These are phyloP conservation scores for Rhabditoides inermis DNA, from an alignment of 2,888 invertebrate genomes.

Conservation along the genomic window DNA sequence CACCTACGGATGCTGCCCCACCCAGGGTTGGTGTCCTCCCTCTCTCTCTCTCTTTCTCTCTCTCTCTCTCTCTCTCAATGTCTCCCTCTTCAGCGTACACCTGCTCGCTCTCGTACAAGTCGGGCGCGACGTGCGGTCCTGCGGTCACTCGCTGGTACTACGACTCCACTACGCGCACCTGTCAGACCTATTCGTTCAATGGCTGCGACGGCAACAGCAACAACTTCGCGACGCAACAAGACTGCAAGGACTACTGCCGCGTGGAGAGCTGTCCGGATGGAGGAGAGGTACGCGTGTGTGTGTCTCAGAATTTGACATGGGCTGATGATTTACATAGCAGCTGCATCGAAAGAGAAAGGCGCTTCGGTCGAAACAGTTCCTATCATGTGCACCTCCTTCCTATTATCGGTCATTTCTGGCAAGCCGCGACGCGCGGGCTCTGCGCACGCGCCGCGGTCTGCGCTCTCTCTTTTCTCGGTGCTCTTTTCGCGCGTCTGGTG, in stretches of 20 bases:
- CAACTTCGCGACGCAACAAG: constrained; percentile 47
- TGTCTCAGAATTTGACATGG: too few species aligned
- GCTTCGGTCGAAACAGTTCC: too few species aligned
- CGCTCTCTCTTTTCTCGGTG: too few species aligned
- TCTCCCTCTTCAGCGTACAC: constrained; percentile 46
- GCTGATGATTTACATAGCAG: too few species aligned
- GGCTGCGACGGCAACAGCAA: constrained; percentile 52
- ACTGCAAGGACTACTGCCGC: constrained; percentile 51
- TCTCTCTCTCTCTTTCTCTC: too few species aligned
- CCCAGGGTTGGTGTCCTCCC: too few species aligned
- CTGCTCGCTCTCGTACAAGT: constrained; percentile 48
- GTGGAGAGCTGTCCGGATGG: constrained; percentile 52
- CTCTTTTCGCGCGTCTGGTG: too few species aligned
- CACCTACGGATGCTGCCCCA: constrained; percentile 52
- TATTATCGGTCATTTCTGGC: too few species aligned
- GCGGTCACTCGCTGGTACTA: constrained; percentile 52
- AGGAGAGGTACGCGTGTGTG: constrained; percentile 29
- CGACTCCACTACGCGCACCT: constrained; percentile 27
- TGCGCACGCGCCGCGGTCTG: too few species aligned
- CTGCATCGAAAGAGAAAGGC: too few species aligned
- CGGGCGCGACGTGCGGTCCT: constrained; percentile 50
- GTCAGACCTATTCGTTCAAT: constrained; percentile 48
- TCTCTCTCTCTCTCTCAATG: not conserved
- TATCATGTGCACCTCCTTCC: too few species aligned
- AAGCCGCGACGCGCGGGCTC: too few species aligned